Evolutionary conservation across 1,140 invertebrate genomes (phyloP).

Genomic region (Drosophila auraria): DNA sequence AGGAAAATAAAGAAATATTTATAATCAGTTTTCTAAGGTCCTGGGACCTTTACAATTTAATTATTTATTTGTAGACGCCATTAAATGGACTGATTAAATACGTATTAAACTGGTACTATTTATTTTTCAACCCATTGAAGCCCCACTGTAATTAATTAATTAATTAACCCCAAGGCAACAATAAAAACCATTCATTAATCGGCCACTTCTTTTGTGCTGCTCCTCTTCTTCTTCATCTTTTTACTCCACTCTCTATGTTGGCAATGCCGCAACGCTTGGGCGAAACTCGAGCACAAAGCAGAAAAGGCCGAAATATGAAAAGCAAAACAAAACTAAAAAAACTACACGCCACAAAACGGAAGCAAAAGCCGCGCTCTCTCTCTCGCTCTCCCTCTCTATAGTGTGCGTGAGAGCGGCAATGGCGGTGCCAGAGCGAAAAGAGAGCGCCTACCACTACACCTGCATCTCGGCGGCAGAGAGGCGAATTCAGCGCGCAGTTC

Average conservation of each 20-base stretch:
- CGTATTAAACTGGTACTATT: too few species aligned
- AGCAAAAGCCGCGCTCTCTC: conserved; percentile 29
- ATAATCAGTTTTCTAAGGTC: too few species aligned
- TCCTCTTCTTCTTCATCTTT: background rate
- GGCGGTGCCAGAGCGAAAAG: conserved; percentile 27
- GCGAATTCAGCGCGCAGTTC: conserved; percentile 38
- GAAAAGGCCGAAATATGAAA: conserved; percentile 69
- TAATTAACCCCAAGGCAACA: background rate
- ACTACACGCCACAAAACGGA: conserved; percentile 59
- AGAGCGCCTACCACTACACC: conserved; percentile 67
- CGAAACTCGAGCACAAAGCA: conserved; percentile 58
- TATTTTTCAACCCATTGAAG: too few species aligned
- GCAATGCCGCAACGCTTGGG: conserved; percentile 55
- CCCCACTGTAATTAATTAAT: conserved; percentile 5
- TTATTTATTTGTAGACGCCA: too few species aligned
- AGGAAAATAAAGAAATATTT: background rate
- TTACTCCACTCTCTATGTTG: conserved; percentile 48
- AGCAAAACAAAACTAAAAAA: conserved; percentile 82
- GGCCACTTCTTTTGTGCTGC: conserved; percentile 8
- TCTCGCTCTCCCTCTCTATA: background rate
- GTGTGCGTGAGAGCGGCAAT: conserved; percentile 39
- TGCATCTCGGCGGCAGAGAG: conserved; percentile 40
- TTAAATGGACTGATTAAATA: too few species aligned
- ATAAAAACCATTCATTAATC: conserved; percentile 26
- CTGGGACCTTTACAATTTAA: too few species aligned